Percentiles rank a stretch among this genome's conserved stretches.
These are phyloP conservation scores for Lamellibrachia satsuma DNA, from an alignment of 2,888 invertebrate genomes.

Conservation along the genomic window DNA sequence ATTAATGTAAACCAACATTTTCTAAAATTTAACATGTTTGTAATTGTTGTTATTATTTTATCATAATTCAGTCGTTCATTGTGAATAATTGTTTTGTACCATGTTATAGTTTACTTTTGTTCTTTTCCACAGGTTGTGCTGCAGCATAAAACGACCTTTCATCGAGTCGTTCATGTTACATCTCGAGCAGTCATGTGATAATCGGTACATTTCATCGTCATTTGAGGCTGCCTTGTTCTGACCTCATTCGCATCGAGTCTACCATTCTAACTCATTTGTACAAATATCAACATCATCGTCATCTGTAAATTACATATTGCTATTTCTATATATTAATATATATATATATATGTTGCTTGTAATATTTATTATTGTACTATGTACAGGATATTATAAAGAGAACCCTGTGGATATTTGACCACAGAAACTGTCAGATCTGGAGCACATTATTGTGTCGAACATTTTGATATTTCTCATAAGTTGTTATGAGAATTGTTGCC, in stretches of 20 bases:
- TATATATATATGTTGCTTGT: slow-evolving; percentile 9
- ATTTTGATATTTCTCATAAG: too few relatives aligned
- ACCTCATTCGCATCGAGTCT: neutral
- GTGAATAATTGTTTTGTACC: neutral
- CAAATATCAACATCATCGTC: neutral
- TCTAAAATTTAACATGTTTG: neutral
- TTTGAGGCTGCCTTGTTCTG: neutral
- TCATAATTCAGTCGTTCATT: neutral
- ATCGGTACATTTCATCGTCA: slow-evolving; percentile 6
- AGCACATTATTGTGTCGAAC: neutral
- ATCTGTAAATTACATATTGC: slow-evolving; percentile 17
- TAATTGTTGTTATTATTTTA: neutral
- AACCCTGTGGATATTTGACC: neutral
- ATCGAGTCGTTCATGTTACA: neutral
- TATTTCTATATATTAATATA: slow-evolving; percentile 13
- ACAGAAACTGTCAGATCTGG: neutral
- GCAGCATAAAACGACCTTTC: neutral
- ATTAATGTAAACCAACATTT: neutral
- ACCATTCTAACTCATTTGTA: neutral
- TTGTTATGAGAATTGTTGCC: neutral
- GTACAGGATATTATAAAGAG: neutral
- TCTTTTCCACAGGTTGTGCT: neutral
- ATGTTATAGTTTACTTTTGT: neutral
- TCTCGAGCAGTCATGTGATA: slow-evolving; percentile 4
- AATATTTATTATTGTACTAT: slow-evolving; percentile 5